Conservation (phyloP, 2,888 invertebrate species). For the Spodoptera exigua region DNA sequence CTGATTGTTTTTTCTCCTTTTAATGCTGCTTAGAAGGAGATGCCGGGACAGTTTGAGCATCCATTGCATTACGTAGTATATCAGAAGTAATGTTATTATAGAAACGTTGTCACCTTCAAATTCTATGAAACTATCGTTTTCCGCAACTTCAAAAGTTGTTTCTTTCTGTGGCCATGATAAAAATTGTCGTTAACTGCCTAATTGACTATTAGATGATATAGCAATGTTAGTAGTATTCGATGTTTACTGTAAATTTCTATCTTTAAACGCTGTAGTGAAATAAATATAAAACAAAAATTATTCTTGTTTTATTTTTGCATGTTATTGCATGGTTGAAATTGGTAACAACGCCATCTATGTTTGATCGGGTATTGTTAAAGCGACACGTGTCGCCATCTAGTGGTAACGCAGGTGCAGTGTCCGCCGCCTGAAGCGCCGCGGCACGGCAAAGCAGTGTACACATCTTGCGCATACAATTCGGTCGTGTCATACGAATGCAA, state of each 20-base stretch:
- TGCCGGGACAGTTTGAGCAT: slow-evolving; percentile 84
- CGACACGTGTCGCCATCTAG: slow-evolving; percentile 88
- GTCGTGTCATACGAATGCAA: slow-evolving; percentile 98
- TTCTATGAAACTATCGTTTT: slow-evolving; percentile 79
- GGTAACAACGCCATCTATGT: slow-evolving; percentile 70
- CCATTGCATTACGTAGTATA: slow-evolving; percentile 77
- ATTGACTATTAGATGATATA: slow-evolving; percentile 77
- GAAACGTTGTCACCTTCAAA: slow-evolving; percentile 81
- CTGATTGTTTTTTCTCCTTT: slow-evolving; percentile 74
- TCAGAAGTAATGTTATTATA: slow-evolving; percentile 74
- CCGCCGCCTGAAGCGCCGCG: slow-evolving; percentile 96
- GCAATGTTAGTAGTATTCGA: slow-evolving; percentile 77
- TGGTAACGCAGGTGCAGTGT: slow-evolving; percentile 98
- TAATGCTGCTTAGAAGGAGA: slow-evolving; percentile 87
- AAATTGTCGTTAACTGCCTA: slow-evolving; percentile 81
- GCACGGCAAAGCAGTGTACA: slow-evolving; percentile 97
- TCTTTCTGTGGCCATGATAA: slow-evolving; percentile 84
- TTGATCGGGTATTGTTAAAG: slow-evolving; percentile 74
- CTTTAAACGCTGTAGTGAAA: slow-evolving; percentile 84
- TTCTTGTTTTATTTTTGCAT: slow-evolving; percentile 83
- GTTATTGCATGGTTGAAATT: slow-evolving; percentile 54
- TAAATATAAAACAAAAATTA: slow-evolving; percentile 75
- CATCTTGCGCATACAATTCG: slow-evolving; percentile 97
- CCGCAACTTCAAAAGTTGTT: slow-evolving; percentile 66
- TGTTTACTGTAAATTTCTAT: slow-evolving; percentile 81